Evolutionary conservation across 2,113 vertebrate species (phyloP).

Genomic region (western clawed frog (Xenopus tropicalis)): DNA sequence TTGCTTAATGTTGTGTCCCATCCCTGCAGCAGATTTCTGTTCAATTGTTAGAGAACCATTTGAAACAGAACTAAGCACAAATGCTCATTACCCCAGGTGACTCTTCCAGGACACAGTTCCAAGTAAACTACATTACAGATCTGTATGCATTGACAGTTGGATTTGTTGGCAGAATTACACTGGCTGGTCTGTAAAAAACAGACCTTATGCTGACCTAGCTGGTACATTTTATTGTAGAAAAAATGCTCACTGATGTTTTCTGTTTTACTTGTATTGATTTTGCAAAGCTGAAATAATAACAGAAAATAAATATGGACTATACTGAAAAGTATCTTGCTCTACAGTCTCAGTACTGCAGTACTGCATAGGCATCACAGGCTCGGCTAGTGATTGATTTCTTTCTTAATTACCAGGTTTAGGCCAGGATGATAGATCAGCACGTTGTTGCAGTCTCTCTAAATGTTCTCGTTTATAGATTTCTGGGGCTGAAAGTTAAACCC

Average conservation of each 20-base stretch:
- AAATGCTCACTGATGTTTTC: conserved; percentile 28
- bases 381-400: conserved; percentile 31
- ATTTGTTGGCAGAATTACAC: not conserved
- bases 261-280: conserved; percentile 5
- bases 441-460: conserved; percentile 37
- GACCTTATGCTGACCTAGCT: conserved; percentile 13
- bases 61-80: too few species aligned
- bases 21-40: too few species aligned
- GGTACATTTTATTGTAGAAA: conserved; percentile 28
- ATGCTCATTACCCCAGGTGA: too few species aligned
- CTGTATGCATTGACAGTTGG: not conserved
- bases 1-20: too few species aligned
- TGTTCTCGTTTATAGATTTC: conserved; percentile 8
- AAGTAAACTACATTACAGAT: not conserved
- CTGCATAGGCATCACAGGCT: not conserved
- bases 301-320: not conserved
- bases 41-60: too few species aligned
- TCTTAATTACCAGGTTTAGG: conserved; percentile 30
- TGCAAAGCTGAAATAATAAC: conserved; percentile 5
- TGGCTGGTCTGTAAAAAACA: conserved; percentile 23
- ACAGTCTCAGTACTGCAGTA: not conserved
- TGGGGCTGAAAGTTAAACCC: conserved; percentile 3
- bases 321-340: not conserved
- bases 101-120: too few species aligned
- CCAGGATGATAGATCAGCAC: conserved; percentile 20